Conservation (phyloP, 35 echinoderm and acorn worm species). For the Lytechinus variegatus region DNA sequence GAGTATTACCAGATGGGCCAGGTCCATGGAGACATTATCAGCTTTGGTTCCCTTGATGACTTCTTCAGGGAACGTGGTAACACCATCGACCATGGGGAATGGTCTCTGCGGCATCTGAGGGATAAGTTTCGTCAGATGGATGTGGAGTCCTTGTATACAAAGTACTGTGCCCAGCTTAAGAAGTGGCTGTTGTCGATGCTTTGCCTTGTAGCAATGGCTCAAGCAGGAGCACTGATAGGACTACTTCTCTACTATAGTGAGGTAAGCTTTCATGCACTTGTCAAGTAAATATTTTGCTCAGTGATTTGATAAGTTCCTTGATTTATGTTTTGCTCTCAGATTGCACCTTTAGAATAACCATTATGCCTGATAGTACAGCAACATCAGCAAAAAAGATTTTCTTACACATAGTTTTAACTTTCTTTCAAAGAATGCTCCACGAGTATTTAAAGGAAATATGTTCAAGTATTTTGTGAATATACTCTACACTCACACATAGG, state of each 20-base stretch:
- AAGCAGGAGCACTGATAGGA: constrained; percentile 58
- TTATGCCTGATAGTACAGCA: no score
- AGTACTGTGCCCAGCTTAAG: constrained; percentile 80
- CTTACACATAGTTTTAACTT: no score
- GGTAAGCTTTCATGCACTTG: constrained; percentile 62
- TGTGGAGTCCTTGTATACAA: constrained; percentile 81
- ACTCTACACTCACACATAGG: no score
- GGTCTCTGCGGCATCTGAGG: constrained; percentile 72
- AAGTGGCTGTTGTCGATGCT: constrained; percentile 74
- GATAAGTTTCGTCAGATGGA: constrained; percentile 87
- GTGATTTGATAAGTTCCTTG: no score
- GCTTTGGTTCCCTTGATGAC: constrained; percentile 86
- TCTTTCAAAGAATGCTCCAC: no score
- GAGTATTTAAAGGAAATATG: no score
- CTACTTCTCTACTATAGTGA: constrained; percentile 44
- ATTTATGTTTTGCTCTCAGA: no score
- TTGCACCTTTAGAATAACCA: no score
- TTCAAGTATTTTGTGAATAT: no score
- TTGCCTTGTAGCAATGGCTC: constrained; percentile 72
- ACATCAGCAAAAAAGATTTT: no score
- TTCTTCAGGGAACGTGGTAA: constrained; percentile 79
- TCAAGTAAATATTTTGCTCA: background rate
- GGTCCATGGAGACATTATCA: constrained; percentile 79
- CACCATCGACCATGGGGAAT: constrained; percentile 66
- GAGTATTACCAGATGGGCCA: constrained; percentile 93